phyloP scores from a whole-genome alignment of 2,888 invertebrate genomes.

The Baronia brevicornis region DNA sequence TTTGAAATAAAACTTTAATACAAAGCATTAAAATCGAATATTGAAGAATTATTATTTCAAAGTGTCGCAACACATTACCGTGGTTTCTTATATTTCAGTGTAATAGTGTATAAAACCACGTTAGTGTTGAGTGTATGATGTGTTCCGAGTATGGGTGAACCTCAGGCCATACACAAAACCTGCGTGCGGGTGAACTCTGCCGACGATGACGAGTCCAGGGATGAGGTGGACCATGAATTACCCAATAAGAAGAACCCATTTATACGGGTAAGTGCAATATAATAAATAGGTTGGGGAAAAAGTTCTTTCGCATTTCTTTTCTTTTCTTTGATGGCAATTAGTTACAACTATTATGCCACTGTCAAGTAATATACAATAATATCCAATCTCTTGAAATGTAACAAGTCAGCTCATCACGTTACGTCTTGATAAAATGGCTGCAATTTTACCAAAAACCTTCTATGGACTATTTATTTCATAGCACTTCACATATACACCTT shows the following conservation, averaged over 20 bases:
- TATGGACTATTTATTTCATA: too few relatives aligned
- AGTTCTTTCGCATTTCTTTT: neutral
- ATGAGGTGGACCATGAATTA: slow-evolving; percentile 60
- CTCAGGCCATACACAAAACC: slow-evolving; percentile 56
- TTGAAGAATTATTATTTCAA: too few relatives aligned
- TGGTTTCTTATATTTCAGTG: slow-evolving; percentile 10
- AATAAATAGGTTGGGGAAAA: neutral
- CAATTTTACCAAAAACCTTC: too few relatives aligned
- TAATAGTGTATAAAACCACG: slow-evolving; percentile 18
- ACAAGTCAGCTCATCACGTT: too few relatives aligned
- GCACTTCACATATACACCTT: too few relatives aligned
- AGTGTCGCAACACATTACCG: slow-evolving; percentile 5
- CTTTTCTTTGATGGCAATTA: too few relatives aligned
- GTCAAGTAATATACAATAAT: too few relatives aligned
- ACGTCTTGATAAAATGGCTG: too few relatives aligned
- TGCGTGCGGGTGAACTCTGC: slow-evolving; percentile 65
- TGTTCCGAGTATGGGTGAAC: slow-evolving; percentile 64
- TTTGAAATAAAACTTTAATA: slow-evolving; percentile 3
- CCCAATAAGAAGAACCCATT: slow-evolving; percentile 64
- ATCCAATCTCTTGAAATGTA: too few relatives aligned
- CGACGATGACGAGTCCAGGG: slow-evolving; percentile 60
- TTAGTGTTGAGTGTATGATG: slow-evolving; percentile 49
- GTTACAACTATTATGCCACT: too few relatives aligned
- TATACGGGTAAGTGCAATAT: slow-evolving; percentile 52
- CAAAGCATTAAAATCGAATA: too few relatives aligned